Percentiles rank a stretch among this genome's conserved stretches.
These are phyloP conservation scores for Quadriops clusia DNA, from an alignment of 2,888 invertebrate genomes.

Conservation along the genomic window DNA sequence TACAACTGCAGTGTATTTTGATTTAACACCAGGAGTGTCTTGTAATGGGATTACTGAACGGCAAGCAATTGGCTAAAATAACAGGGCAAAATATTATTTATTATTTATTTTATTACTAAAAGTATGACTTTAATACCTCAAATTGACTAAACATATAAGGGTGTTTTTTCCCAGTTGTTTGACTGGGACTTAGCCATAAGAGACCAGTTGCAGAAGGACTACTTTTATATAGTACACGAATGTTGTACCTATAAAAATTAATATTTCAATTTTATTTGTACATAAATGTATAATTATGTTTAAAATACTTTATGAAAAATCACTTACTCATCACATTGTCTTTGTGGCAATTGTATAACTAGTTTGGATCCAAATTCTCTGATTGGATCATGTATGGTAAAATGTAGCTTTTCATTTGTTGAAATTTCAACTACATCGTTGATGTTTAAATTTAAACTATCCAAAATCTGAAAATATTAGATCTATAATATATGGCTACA, in stretches of 20 bases:
- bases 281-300: slow-evolving; percentile 4
- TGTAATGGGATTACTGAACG: slow-evolving; percentile 86
- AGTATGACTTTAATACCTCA: slow-evolving; percentile 40
- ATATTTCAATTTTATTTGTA: slow-evolving; percentile 8
- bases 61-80: slow-evolving; percentile 68
- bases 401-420: slow-evolving; percentile 31
- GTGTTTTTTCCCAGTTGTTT: slow-evolving; percentile 75
- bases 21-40: slow-evolving; percentile 83
- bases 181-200: slow-evolving; percentile 79
- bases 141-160: slow-evolving; percentile 82
- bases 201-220: slow-evolving; percentile 68
- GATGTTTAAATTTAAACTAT: slow-evolving; percentile 60
- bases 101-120: slow-evolving; percentile 5
- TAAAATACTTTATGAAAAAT: slow-evolving; percentile 4
- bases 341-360: slow-evolving; percentile 52
- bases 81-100: slow-evolving; percentile 7
- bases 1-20: slow-evolving; percentile 53
- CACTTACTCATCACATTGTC: slow-evolving; percentile 23
- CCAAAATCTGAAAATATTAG: slow-evolving; percentile 59
- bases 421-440: slow-evolving; percentile 42
- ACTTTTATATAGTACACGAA: slow-evolving; percentile 64
- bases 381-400: slow-evolving; percentile 47
- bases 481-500: too few species aligned
- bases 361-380: slow-evolving; percentile 67
- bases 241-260: slow-evolving; percentile 35